Evolutionary conservation across 2,888 invertebrate genomes (phyloP).

Genomic region (Drosophila imparisetae): DNA sequence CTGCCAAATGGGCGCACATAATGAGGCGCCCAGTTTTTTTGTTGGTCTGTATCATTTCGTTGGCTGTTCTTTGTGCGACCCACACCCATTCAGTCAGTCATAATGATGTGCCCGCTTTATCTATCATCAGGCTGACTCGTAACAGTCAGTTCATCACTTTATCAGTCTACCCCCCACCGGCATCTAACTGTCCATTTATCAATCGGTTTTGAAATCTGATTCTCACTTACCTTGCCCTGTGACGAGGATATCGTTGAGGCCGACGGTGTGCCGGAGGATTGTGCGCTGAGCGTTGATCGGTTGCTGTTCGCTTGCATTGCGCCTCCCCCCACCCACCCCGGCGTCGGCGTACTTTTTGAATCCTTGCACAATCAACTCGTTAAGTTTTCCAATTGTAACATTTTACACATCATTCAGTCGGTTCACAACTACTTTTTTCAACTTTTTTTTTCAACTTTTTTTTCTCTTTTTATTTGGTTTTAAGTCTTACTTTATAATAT

Average conservation of each 20-base stretch:
- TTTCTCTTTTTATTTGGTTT: background rate
- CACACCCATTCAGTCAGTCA: constrained; percentile 26
- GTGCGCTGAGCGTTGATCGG: constrained; percentile 82
- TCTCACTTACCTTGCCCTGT: constrained; percentile 80
- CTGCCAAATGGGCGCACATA: constrained; percentile 57
- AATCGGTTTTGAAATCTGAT: background rate
- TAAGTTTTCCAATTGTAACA: constrained; percentile 17
- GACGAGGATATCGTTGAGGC: constrained; percentile 83
- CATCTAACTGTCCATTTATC: background rate
- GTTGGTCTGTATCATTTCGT: background rate
- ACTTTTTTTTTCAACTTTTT: background rate
- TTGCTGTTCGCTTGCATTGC: constrained; percentile 82
- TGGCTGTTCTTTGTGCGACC: constrained; percentile 2
- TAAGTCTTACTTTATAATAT: constrained; percentile 1
- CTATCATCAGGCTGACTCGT: constrained; percentile 6
- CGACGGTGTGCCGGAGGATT: constrained; percentile 83
- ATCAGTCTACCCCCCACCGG: background rate
- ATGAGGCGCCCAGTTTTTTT: constrained; percentile 38
- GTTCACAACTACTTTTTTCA: background rate
- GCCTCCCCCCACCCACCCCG: constrained; percentile 26
- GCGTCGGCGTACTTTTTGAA: constrained; percentile 28
- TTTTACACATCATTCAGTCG: constrained; percentile 11
- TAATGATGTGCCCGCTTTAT: constrained; percentile 22
- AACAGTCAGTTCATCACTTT: constrained; percentile 11
- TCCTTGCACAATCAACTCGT: constrained; percentile 38